Conservation (phyloP, 2,113 vertebrate species). For the Haemorhous mexicanus region DNA sequence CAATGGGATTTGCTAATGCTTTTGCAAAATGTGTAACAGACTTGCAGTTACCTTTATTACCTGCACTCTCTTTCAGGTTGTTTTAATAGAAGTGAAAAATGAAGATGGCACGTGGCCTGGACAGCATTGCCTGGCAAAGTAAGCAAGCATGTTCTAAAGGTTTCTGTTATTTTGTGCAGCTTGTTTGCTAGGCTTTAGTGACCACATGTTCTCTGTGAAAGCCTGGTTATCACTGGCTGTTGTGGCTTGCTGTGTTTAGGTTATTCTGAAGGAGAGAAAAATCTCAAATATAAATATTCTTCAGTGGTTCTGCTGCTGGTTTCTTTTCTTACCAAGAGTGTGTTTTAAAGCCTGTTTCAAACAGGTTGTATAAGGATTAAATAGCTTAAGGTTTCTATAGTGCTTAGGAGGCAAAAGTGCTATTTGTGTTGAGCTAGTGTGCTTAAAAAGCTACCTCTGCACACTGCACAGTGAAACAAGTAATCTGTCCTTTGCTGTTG, state of each 20-base stretch:
- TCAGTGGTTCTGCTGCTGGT: background rate
- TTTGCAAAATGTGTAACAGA: background rate
- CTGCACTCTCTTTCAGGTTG: conserved; percentile 76
- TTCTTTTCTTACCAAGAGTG: background rate
- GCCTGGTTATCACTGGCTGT: background rate
- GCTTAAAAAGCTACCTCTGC: background rate
- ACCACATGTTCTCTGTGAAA: background rate
- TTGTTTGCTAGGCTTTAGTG: background rate
- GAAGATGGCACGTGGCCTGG: conserved; percentile 95
- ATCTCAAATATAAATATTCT: background rate
- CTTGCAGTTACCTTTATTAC: background rate
- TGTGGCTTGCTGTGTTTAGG: background rate
- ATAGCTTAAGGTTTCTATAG: background rate
- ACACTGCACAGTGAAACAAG: background rate
- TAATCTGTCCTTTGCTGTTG: background rate
- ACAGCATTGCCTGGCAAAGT: conserved; percentile 86
- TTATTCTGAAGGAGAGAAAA: background rate
- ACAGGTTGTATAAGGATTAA: background rate
- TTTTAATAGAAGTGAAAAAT: conserved; percentile 94
- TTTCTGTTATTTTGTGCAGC: background rate
- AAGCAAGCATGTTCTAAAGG: conserved; percentile 67
- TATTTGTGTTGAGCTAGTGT: background rate
- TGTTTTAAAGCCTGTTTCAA: background rate
- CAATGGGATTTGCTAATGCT: background rate
- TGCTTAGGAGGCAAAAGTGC: background rate